These are phyloP conservation scores for Neomonachus schauinslandi DNA, from an alignment of 2,113 vertebrate genomes.

Conservation along the genomic window DNA sequence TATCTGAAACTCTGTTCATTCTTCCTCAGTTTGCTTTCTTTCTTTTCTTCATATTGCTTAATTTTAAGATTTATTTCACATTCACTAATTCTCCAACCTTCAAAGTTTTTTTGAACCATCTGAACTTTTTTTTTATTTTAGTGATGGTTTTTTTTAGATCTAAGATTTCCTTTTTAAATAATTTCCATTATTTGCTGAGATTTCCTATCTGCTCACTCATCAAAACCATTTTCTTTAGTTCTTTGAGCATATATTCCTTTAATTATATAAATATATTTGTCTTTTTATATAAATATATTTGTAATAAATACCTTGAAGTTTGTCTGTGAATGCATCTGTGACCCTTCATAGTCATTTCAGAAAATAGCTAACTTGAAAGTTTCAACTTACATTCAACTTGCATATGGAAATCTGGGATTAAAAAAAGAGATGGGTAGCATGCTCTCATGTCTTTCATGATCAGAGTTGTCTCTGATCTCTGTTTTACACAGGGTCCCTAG, in stretches of 20 bases:
- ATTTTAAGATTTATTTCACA: background rate
- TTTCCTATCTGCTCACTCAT: background rate
- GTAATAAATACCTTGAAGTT: background rate
- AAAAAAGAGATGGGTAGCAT: no score
- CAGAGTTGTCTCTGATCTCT: background rate
- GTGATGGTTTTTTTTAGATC: background rate
- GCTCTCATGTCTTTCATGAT: background rate
- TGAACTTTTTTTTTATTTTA: background rate
- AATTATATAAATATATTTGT: background rate
- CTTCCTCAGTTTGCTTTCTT: background rate
- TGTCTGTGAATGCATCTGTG: background rate
- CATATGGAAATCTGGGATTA: no score
- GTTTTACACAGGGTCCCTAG: rapidly evolving
- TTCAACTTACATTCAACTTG: background rate
- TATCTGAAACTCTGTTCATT: background rate
- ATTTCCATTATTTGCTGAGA: background rate
- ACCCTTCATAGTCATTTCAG: background rate
- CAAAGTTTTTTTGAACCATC: background rate
- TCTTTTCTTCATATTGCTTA: background rate
- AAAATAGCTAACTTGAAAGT: background rate
- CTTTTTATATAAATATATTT: no score
- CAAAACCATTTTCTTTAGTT: background rate
- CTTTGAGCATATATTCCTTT: background rate
- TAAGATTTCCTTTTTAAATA: background rate
- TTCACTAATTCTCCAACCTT: background rate